Conservation (phyloP, 2,113 vertebrate genomes). For the Erythrocebus patas region DNA sequence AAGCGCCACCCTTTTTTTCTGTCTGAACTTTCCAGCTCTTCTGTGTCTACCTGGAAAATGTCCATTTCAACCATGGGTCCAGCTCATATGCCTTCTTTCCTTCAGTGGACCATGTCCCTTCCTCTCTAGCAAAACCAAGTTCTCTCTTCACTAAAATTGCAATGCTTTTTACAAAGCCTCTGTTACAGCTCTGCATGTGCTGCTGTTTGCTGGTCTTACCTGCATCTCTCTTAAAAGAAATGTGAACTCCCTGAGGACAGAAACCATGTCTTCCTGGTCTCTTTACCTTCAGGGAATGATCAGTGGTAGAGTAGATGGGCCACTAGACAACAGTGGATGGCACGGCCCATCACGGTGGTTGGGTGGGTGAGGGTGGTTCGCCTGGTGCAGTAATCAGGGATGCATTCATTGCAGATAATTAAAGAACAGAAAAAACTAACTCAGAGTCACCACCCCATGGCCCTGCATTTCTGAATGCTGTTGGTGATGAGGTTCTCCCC, state of each 20-base stretch:
- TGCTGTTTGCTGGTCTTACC: not conserved
- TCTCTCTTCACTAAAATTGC: not conserved
- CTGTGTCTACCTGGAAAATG: not conserved
- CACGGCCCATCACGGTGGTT: rapidly evolving
- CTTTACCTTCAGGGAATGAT: not conserved
- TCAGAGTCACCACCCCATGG: no score
- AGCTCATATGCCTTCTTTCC: not conserved
- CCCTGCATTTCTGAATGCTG: not conserved
- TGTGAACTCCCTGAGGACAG: not conserved
- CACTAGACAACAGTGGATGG: rapidly evolving
- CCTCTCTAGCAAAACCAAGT: not conserved
- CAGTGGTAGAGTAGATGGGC: no score
- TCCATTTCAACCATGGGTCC: not conserved
- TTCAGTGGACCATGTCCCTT: not conserved
- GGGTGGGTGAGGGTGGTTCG: not conserved
- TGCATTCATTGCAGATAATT: rapidly evolving
- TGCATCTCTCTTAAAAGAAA: not conserved
- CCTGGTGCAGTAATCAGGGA: rapidly evolving
- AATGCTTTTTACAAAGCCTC: not conserved
- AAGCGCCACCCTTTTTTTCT: not conserved
- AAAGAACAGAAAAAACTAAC: not conserved
- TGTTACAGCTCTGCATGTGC: rapidly evolving
- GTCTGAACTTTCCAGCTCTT: not conserved
- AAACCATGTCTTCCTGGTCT: not conserved
- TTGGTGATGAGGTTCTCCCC: not conserved